Base-by-base conservation (phyloP, 1,140 invertebrate genomes). In the Mya arenaria region DNA sequence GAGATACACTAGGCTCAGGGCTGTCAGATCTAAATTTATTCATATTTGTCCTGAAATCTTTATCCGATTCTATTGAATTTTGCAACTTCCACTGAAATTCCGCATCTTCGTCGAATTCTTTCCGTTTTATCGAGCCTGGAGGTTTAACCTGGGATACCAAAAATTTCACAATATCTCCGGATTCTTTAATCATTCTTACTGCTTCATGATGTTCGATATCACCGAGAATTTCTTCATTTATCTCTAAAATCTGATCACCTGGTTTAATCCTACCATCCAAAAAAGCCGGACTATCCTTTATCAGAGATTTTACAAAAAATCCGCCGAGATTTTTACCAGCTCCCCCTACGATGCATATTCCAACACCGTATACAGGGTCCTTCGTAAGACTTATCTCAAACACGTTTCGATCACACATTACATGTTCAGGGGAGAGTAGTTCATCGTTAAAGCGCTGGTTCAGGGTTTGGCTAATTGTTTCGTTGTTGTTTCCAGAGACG, bases 231-330 rank as follows among this genome's bases (percentile, higher is more conserved):
- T 95, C 94, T 1, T 95, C 96, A 90, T 97, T 96, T 37, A 97
- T 96, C 65, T 96, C 96, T 80, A 97, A 94, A 25, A 97, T 95
- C 91, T 96, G 95, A 91, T 97, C 96, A 66, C 96, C 95, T 89
- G 95, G 94, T 80, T 94, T 93, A 15, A 97, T 94, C 87, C 95
- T 95, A 15, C 95, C 95, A 84, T 94, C 94, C 85, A 94, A 92
- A 92, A 95, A 94, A 52, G 96, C 96, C 0, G 96, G 94, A 60
- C 96, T 95, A 30, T 94, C 95, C 3, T 94, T 92, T 2, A 95
- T 95, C 30, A 97, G 95, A 17, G 95, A 95, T 87, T 97, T 96
- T 56, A 97, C 95, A 89, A 97, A 97, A n/a, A 97, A 95, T 36
- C 94, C 94, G 28, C 95, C 95, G 92, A 97, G 95, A 72, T 95